Evolutionary conservation across 92 coral and sea anemone genomes (phyloP), one percentile per base, ranked within the genome.

Genomic region (Epizoanthus illoricatus): DNA sequence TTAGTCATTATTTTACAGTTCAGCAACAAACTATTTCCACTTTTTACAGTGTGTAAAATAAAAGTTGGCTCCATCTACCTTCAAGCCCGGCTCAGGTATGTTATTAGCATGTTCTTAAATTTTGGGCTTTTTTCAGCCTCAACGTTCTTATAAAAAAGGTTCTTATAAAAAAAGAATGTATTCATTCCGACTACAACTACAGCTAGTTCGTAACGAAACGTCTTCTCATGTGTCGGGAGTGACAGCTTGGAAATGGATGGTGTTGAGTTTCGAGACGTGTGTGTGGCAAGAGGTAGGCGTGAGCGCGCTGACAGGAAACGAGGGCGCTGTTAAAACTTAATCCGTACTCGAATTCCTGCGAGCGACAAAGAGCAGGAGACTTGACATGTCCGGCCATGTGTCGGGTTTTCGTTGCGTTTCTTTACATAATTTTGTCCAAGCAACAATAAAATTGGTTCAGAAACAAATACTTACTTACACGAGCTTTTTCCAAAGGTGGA

Each of bases 311-410:
- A 78, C 82, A 64, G 82, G 72, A 62, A 76, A 43, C 41, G 42
- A 78, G 49, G 33, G 19, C 28, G 40, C 55, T 40, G 82, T 62
- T 78, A 78, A 78, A 78, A 78, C 60, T 78, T 78, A 63, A 78
- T 78, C 82, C 82, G 7, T 63, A 21, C 82, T 78, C 24, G 82
- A 78, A 78, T 78, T 78, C 82, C 71, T 78, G 82, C 11, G 82
- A 78, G 82, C 71, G 71, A 78, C 71, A 64, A 63, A 78, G 67
- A 78, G 57, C 82, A 78, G 82, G 47, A 23, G 71, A 63, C 72
- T 43, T 78, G 71, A 78, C 82, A 78, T 78, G 69, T 62, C 23
- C 33, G 23, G 71, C 56, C 82, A 61, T 33, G 82, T 41, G 82
- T 41, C 61, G 47, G 82, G 7, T 62, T 63, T 57, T 62, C 67